Evolutionary conservation across 2,888 invertebrate species (phyloP).

Genomic region (Hypomecis atomaria): DNA sequence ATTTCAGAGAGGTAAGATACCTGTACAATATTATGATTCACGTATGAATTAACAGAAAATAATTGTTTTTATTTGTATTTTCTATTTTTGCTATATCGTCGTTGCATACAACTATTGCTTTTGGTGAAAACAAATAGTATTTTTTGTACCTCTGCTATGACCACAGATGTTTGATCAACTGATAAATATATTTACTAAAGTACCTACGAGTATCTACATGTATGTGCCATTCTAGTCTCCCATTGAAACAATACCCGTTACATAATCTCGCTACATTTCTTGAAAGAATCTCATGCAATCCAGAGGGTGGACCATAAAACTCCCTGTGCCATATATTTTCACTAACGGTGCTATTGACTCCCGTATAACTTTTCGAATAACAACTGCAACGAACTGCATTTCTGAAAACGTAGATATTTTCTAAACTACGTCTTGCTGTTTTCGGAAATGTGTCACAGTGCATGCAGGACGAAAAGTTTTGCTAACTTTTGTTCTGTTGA

Average conservation of each 20-base stretch:
- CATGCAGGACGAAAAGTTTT: conserved; percentile 10
- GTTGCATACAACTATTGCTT: too few relatives aligned
- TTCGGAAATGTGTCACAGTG: conserved; percentile 23
- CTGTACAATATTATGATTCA: too few relatives aligned
- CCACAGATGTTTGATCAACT: too few relatives aligned
- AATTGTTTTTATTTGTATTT: too few relatives aligned
- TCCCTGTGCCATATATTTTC: conserved; percentile 64
- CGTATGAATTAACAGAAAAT: too few relatives aligned
- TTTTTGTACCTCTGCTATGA: too few relatives aligned
- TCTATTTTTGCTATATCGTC: too few relatives aligned
- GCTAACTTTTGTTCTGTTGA: not conserved
- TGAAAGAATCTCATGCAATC: conserved; percentile 24
- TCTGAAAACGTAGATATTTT: conserved; percentile 39
- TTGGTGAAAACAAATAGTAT: too few relatives aligned
- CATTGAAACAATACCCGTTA: conserved; percentile 8
- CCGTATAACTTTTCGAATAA: conserved; percentile 67
- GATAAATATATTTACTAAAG: too few relatives aligned
- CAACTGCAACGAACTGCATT: conserved; percentile 54
- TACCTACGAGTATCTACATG: not conserved
- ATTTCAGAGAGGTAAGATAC: too few relatives aligned
- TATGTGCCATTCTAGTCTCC: not conserved
- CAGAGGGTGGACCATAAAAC: conserved; percentile 44
- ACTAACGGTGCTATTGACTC: conserved; percentile 79
- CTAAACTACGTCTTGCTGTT: conserved; percentile 35
- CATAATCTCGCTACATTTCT: conserved; percentile 19